A percentile compares a stretch with the other conserved stretches of the same genome.
Conservation (phyloP, 2,797 vertebrate species). For the Eulemur coronatus region DNA sequence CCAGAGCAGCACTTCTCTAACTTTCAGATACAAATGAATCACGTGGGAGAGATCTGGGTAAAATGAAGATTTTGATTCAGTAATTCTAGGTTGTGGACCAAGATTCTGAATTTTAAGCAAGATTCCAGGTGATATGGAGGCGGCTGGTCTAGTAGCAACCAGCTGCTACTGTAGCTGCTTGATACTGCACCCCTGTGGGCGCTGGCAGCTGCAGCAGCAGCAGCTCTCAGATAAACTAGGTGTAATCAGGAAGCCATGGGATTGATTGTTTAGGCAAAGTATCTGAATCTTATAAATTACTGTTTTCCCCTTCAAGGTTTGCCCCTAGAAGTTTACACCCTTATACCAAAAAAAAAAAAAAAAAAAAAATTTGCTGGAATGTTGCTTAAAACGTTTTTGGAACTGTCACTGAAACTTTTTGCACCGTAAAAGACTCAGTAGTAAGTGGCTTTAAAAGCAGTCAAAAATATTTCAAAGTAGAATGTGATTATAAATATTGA, state of each 20-base stretch:
- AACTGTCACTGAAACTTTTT: background rate
- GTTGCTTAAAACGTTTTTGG: background rate
- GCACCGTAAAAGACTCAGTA: background rate
- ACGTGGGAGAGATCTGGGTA: background rate
- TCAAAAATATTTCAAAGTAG: conserved; percentile 8
- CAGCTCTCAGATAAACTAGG: background rate
- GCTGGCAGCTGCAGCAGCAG: background rate
- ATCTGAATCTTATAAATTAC: background rate
- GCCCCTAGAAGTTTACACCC: background rate
- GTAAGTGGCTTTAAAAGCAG: background rate
- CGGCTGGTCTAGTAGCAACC: background rate
- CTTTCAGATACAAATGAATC: background rate
- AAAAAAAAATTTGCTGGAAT: background rate
- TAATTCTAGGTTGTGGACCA: background rate
- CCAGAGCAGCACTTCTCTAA: background rate
- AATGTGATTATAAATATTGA: background rate
- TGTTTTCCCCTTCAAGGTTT: background rate
- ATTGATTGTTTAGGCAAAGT: background rate
- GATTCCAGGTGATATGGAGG: background rate
- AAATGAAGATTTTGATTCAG: background rate
- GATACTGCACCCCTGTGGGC: background rate
- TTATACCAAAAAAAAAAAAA: background rate
- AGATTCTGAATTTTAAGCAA: background rate
- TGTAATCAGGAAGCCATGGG: background rate
- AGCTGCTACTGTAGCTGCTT: background rate